Evolutionary conservation across 23 tunicate genomes (phyloP), one percentile per base, ranked within the genome.

Genomic region (Clavelina lepadiformis): DNA sequence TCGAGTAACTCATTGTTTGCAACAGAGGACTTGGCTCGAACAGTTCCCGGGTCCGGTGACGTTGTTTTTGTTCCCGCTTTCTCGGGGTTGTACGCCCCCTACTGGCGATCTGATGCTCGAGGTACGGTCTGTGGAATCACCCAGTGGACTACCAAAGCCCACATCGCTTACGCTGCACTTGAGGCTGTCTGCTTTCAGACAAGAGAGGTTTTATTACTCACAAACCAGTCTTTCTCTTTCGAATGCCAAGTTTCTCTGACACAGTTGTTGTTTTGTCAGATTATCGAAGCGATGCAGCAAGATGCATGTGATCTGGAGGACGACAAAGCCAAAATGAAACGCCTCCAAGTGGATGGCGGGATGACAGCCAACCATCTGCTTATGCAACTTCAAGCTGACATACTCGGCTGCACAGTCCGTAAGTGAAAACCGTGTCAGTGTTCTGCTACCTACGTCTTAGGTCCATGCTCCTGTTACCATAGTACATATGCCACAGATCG

Each of bases 161-260:
- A 92, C 34, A 84, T 92, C 45, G 93, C 92, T 11, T 85, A 73
- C 33, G 98, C 93, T 30, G 98, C 98, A 34, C 72, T 85, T 0
- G 98, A 92, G 73, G 77, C 98, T 19, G 86, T 85, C 27, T 92
- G 98, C 65, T 92, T 63, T 68, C 98, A 92, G 53, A 92, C 98
- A 24, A 78, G 86, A 56, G 98, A 92, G 65, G 95, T 85, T 5
- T 29, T 29, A 11, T 21, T 8, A 6, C 7, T 7, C 22, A 54
- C n/a, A 11, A 20, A 54, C 19, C n/a, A 41, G 49, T 41, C 11
- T 11, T 11, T 15, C 49, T 11, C 15, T 41, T 41, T 41, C 15
- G 49, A 11, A 11, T 41, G 11, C 15, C 49, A 41, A 11, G 11
- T 41, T 41, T 41, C 49, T 11, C 11, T 15, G 15, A 11, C 15